Conservation (phyloP, 2,797 vertebrate genomes). For the Gadopsis bispinosus region DNA sequence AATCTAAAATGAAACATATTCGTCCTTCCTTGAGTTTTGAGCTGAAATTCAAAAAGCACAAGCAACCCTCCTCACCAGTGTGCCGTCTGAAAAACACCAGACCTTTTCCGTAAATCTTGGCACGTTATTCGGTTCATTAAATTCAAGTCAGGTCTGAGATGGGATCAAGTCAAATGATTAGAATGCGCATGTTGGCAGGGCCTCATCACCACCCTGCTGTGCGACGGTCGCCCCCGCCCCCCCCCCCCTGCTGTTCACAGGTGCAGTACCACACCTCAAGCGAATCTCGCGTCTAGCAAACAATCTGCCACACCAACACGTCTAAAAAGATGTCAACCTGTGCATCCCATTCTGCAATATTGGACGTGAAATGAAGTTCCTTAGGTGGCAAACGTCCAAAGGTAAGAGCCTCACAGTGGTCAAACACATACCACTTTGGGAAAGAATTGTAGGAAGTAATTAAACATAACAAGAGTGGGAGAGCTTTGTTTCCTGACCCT, state of each 20-base stretch:
- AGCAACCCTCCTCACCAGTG: too few species aligned
- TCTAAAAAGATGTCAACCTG: neutral
- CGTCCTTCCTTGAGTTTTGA: neutral
- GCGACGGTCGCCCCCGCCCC: conserved; percentile 9
- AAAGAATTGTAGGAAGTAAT: too few species aligned
- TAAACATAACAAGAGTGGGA: neutral
- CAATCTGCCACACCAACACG: neutral
- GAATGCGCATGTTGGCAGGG: neutral
- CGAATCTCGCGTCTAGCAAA: neutral
- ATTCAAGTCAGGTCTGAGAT: conserved; percentile 12
- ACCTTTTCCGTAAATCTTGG: neutral
- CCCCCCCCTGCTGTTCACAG: neutral
- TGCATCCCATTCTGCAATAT: too few species aligned
- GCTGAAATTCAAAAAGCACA: neutral
- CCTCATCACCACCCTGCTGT: conserved; percentile 13
- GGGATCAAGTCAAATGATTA: neutral
- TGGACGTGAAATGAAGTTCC: neutral
- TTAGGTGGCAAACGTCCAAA: neutral
- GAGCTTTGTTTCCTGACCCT: conserved; percentile 1
- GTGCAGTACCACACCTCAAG: neutral
- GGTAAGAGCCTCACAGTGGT: neutral
- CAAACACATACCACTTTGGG: too few species aligned
- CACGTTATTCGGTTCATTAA: neutral
- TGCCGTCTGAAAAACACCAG: neutral
- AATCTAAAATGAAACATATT: neutral